Evolutionary conservation across 2,888 invertebrate genomes (phyloP), one percentile per base, ranked within the genome.

Genomic region (Pegoplata infirma): DNA sequence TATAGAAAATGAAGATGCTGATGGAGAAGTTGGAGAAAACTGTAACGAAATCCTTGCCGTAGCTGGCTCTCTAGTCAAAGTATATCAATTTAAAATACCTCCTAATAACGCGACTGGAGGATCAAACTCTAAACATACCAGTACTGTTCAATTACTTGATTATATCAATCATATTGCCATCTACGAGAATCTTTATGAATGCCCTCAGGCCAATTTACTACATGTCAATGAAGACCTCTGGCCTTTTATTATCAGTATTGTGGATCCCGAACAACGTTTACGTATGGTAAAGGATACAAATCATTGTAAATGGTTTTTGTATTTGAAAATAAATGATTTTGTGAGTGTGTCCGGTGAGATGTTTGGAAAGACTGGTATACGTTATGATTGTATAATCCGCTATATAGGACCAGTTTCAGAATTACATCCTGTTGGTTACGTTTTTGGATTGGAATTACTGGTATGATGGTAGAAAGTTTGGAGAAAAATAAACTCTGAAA

Each of bases 401-500:
- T 92, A 90, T 83, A 91, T 92, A 82, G 92, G 92, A 32, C 86
- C 88, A 58, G 91, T 92, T 63, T 86, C 88, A 73, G 91, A 92
- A 77, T 86, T 92, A 64, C 91, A 90, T 68, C 85, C 86, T 21
- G 90, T 92, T 80, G 90, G 91, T 84, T 91, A 91, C 84, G 91
- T 91, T 85, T 91, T 91, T 85, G 92, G 92, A 55, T 88, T 92
- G 76, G 91, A 92, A 83, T 83, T 92, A 83, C 88, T 91, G 90
- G 92, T 92, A 85, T 82, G 83, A 74, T 80, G 55, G 16, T 68
- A n/a, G 49, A 47, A 17, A 44, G 53, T 16, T 28, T 66, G 36
- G 32, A 32, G 32, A 46, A 21, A n/a, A 19, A 56, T 21, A 61
- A 28, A 19, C 14, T 10, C 25, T 44, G 10, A 19, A 23, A 10